These are phyloP conservation scores for Heterotilapia buettikoferi DNA, from an alignment of 2,113 vertebrate genomes.

Conservation along the genomic window DNA sequence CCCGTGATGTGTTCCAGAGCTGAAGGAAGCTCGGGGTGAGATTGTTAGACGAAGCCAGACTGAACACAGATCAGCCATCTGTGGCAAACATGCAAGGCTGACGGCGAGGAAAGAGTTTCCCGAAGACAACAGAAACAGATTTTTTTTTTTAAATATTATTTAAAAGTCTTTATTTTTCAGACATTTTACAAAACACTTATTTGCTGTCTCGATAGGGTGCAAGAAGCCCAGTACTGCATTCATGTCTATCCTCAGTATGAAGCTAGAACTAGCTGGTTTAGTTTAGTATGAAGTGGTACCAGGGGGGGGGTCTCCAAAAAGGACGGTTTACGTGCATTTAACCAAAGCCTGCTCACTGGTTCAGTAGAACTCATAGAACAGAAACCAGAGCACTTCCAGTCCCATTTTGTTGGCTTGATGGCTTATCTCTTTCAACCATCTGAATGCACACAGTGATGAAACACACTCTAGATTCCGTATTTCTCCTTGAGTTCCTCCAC, in stretches of 20 bases:
- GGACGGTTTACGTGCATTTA: neutral
- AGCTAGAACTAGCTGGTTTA: neutral
- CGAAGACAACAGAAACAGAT: neutral
- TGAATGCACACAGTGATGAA: neutral
- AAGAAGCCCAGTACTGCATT: neutral
- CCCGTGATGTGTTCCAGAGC: neutral
- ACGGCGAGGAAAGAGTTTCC: neutral
- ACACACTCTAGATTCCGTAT: constrained; percentile 66
- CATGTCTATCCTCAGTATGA: neutral
- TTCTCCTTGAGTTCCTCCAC: constrained; percentile 83
- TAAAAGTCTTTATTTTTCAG: neutral
- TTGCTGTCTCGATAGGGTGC: neutral
- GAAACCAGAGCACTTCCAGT: neutral
- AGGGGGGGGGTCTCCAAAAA: neutral
- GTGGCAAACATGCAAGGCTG: neutral
- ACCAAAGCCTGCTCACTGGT: neutral
- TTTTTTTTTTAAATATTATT: neutral
- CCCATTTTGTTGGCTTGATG: neutral
- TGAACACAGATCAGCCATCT: neutral
- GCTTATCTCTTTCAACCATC: neutral
- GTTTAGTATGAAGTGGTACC: neutral
- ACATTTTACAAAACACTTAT: neutral
- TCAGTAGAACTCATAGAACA: neutral
- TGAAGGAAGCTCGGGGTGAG: neutral
- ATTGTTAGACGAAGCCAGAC: neutral